phyloP scores from a whole-genome alignment of 2,797 vertebrate genomes.

The Hypotaenidia philippensis region DNA sequence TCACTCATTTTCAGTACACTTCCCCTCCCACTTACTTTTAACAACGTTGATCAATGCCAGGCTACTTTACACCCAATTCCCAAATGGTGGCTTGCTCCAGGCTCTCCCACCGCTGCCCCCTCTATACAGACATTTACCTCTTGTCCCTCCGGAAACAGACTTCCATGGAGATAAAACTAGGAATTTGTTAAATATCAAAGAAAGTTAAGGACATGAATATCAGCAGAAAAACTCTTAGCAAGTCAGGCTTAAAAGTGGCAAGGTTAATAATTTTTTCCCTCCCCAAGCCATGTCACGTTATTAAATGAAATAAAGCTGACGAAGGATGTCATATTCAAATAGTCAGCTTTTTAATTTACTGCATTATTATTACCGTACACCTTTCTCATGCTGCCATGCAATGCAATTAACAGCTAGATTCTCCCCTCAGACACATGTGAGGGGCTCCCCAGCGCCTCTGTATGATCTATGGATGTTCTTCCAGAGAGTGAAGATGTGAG shows the following conservation, averaged over 20 bases:
- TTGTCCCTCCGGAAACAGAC: not conserved
- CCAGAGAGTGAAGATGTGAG: not conserved
- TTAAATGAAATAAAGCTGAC: slow-evolving; percentile 59
- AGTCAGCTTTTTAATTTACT: slow-evolving; percentile 20
- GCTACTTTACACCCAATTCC: slow-evolving; percentile 25
- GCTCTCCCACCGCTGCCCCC: not conserved
- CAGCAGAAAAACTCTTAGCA: not conserved
- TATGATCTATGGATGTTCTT: not conserved
- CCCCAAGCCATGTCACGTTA: slow-evolving; percentile 53
- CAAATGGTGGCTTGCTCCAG: not conserved
- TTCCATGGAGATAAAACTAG: not conserved
- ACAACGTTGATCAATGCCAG: slow-evolving; percentile 38
- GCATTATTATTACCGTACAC: slow-evolving; percentile 2
- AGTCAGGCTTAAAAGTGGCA: not conserved
- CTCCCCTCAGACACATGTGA: not conserved
- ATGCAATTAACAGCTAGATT: slow-evolving; percentile 5
- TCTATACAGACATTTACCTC: not conserved
- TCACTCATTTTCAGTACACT: slow-evolving; percentile 66
- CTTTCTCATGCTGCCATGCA: not conserved
- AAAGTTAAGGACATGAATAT: slow-evolving; percentile 2
- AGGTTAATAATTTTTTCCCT: slow-evolving; percentile 44
- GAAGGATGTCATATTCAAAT: slow-evolving; percentile 35
- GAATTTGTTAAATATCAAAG: slow-evolving; percentile 9
- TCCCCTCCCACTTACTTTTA: slow-evolving; percentile 56
- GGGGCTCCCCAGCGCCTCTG: not conserved